Evolutionary conservation across 1,140 invertebrate species (phyloP).

Genomic region (Diuraphis noxia): DNA sequence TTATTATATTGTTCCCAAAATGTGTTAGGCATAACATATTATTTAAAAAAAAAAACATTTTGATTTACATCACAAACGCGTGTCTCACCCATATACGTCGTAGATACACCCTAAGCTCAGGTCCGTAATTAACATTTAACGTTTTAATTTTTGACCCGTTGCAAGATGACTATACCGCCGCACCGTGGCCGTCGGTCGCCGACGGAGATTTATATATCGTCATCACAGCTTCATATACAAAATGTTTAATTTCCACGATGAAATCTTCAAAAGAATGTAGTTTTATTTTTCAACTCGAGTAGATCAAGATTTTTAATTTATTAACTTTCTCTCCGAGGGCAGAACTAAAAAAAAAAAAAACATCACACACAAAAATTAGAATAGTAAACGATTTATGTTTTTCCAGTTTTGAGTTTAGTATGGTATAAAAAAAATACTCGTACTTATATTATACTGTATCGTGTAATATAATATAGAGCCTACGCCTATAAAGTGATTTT

Average conservation of each 20-base stretch:
- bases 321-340: conserved; percentile 24
- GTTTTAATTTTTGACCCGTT: conserved; percentile 6
- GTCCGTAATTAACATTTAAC: conserved; percentile 13
- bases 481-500: not conserved
- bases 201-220: not conserved
- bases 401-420: conserved; percentile 14
- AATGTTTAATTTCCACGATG: not conserved
- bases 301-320: conserved; percentile 1
- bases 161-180: not conserved
- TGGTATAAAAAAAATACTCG: not conserved
- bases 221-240: not conserved
- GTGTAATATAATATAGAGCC: not conserved
- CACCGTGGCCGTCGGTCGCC: not conserved
- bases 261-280: conserved; percentile 21
- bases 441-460: not conserved
- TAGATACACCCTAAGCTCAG: not conserved
- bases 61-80: not conserved
- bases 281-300: not conserved
- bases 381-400: conserved; percentile 18
- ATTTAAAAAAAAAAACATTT: not conserved
- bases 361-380: not conserved
- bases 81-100: not conserved
- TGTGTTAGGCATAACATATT: not conserved
- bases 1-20: not conserved
- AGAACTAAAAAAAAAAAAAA: not conserved